These are phyloP conservation scores for Bubo blakistoni DNA, from an alignment of 2,113 vertebrate genomes.

Conservation along the genomic window DNA sequence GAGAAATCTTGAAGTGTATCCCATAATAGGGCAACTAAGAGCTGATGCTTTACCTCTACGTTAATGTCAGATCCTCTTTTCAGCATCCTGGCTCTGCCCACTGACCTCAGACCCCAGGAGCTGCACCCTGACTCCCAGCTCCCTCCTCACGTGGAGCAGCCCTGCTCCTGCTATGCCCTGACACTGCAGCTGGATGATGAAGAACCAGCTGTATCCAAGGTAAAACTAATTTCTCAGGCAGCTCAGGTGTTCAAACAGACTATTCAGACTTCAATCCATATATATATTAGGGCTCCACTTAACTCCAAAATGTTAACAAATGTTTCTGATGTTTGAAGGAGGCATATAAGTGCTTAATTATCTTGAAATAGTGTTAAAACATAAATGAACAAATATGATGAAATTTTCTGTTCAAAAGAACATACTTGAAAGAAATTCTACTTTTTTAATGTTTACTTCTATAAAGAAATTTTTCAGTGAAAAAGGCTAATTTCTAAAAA, in stretches of 20 bases:
- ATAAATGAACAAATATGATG: not conserved
- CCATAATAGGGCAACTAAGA: not conserved
- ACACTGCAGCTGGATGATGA: not conserved
- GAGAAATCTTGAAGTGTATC: not conserved
- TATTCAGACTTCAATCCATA: not conserved
- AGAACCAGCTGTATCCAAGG: not conserved
- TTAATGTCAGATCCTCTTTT: rapidly evolving
- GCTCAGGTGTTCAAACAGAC: not conserved
- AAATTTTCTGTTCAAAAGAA: not conserved
- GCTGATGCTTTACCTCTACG: rapidly evolving
- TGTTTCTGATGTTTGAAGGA: not conserved
- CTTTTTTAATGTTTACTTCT: not conserved
- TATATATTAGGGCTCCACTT: not conserved
- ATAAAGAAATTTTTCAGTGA: not conserved
- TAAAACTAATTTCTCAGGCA: not conserved
- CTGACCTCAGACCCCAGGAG: not conserved
- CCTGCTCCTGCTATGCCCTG: not conserved
- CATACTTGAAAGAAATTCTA: not conserved
- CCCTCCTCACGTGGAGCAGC: rapidly evolving
- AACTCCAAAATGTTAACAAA: not conserved
- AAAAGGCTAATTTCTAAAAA: not conserved
- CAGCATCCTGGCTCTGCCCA: not conserved
- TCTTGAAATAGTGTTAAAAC: not conserved
- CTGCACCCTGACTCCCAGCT: not conserved
- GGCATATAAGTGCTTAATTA: not conserved